Conservation (phyloP, 2,888 invertebrate species). For the Drosophila falleni region DNA sequence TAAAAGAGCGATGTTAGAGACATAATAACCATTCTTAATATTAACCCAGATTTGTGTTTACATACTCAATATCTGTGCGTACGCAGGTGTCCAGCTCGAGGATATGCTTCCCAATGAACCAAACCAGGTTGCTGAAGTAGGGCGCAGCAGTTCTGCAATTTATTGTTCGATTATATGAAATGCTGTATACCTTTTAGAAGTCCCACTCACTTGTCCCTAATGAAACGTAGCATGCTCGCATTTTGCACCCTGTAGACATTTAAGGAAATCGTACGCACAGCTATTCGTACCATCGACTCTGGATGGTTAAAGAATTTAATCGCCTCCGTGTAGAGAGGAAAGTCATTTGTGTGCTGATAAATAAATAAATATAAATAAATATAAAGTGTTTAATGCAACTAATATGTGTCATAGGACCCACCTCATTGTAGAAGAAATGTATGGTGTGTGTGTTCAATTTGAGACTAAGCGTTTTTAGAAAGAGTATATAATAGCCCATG, state of each 20-base stretch:
- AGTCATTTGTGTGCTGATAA: constrained; percentile 96
- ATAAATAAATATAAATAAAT: not conserved
- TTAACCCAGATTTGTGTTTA: not conserved
- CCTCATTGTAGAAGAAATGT: constrained; percentile 99
- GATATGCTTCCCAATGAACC: constrained; percentile 99
- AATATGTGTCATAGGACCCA: constrained; percentile 29
- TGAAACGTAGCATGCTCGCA: constrained; percentile 97
- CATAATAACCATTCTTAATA: not conserved
- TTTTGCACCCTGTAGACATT: constrained; percentile 98
- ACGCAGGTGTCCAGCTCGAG: constrained; percentile 97
- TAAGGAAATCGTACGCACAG: constrained; percentile 97
- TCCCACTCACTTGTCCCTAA: constrained; percentile 90
- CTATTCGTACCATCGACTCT: constrained; percentile 99
- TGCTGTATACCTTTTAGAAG: not conserved
- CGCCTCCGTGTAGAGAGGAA: constrained; percentile 99
- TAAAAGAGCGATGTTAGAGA: constrained; percentile 71
- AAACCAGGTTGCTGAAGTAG: constrained; percentile 99
- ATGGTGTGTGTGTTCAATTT: constrained; percentile 99
- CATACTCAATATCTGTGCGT: constrained; percentile 96
- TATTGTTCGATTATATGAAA: not conserved
- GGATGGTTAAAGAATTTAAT: constrained; percentile 99
- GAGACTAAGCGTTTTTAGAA: constrained; percentile 98
- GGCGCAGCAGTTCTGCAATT: constrained; percentile 94
- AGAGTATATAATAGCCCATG: constrained; percentile 99
- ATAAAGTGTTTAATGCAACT: not conserved